Evolutionary conservation across 2,888 invertebrate species (phyloP), one percentile per base, ranked within the genome.

Genomic region (Conomelus anceps): DNA sequence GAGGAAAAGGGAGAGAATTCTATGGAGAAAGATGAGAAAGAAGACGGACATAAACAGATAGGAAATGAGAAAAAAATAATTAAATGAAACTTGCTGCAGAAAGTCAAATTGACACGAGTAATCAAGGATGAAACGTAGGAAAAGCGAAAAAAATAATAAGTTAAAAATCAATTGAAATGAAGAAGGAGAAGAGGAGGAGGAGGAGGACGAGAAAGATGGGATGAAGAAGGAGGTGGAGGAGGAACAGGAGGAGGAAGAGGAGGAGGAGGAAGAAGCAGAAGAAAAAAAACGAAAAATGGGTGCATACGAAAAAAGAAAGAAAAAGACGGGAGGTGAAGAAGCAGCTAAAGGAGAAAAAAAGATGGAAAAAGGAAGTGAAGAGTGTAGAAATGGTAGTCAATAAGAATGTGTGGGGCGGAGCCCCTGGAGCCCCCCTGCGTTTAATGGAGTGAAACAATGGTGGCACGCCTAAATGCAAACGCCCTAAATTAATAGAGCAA

Each of bases 401-500:
- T 34, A 34, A 34, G 11, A 6, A 9, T 34, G 34, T 6, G 34
- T 34, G 34, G 34, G 34, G 34, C 13, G 34, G 34, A 34, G 34
- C 11, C 34, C 34, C 34, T 13, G 13, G 34, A 34, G 34, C n/a
- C n/a, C n/a, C n/a, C n/a, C n/a, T n/a, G n/a, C 17, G 34, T 9
- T 34, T 9, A 34, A 11, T 34, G 34, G 34, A 34, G 34, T 13
- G 63, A 63, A 63, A 63, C 63, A 63, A 63, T 63, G n/a, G 63
- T n/a, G n/a, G n/a, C 63, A 63, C 63, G 63, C 63, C 63, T 63
- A 63, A n/a, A n/a, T n/a, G 63, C 63, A 63, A 20, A 86, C 86
- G 86, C 86, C 86, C 86, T 24, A 86, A 86, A 86, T 86, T 86
- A 86, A 86, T 86, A 86, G 63, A 63, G 22, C 22, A 86, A 23